Conservation (phyloP, 1,140 invertebrate species). For the Drosophila lacertosa region DNA sequence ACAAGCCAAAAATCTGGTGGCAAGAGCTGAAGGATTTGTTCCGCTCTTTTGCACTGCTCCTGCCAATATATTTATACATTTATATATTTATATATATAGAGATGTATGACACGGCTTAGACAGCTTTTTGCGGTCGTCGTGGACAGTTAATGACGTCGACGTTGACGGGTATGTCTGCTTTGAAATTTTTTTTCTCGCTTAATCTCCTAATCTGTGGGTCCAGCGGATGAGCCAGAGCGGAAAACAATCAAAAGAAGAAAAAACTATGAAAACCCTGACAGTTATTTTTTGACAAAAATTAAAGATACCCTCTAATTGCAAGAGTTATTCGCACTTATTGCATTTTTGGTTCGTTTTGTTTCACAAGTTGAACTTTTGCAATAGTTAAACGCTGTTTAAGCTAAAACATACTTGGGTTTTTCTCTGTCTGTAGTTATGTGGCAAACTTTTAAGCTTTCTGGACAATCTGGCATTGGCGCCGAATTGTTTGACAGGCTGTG, state of each 20-base stretch:
- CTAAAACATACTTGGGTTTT: too few relatives aligned
- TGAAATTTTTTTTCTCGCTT: conserved; percentile 68
- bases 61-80: conserved; percentile 25
- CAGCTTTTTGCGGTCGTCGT: conserved; percentile 68
- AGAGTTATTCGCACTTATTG: too few relatives aligned
- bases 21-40: conserved; percentile 40
- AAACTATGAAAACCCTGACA: too few relatives aligned
- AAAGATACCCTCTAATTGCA: too few relatives aligned
- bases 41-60: conserved; percentile 39
- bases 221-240: too few relatives aligned
- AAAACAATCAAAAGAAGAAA: not conserved
- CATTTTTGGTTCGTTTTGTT: too few relatives aligned
- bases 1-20: conserved; percentile 26
- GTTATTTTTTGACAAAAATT: too few relatives aligned
- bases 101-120: conserved; percentile 56
- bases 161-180: conserved; percentile 62
- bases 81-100: conserved; percentile 17
- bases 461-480: conserved; percentile 57
- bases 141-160: conserved; percentile 69
- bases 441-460: conserved; percentile 50
- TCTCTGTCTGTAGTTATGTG: not conserved
- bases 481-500: conserved; percentile 33
- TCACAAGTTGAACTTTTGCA: too few relatives aligned
- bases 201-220: conserved; percentile 42
- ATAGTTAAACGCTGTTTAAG: too few relatives aligned